These are phyloP conservation scores for Neostethus bicornis DNA, from an alignment of 2,797 vertebrate species.

Conservation along the genomic window DNA sequence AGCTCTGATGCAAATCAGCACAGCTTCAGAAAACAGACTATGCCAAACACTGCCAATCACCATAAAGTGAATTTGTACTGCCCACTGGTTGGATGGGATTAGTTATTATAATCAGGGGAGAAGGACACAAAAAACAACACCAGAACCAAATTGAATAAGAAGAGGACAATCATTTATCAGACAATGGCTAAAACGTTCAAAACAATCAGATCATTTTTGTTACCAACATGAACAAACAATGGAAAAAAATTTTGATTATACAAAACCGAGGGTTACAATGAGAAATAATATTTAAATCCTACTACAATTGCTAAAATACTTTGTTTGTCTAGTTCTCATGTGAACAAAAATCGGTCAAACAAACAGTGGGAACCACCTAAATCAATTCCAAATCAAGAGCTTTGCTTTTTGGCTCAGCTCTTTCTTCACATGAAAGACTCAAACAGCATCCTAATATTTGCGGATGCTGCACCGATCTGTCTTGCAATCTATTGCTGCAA, in stretches of 20 bases:
- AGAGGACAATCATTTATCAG: background rate
- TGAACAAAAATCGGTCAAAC: too few relatives aligned
- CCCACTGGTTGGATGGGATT: background rate
- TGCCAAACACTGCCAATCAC: background rate
- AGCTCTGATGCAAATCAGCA: background rate
- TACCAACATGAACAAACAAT: background rate
- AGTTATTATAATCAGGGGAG: background rate
- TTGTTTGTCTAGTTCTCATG: too few relatives aligned
- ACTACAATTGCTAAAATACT: too few relatives aligned
- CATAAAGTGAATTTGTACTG: background rate
- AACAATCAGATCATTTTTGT: background rate
- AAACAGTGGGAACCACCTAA: too few relatives aligned
- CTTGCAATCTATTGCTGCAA: too few relatives aligned
- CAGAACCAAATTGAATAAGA: background rate
- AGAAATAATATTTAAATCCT: too few relatives aligned
- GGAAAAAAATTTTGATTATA: background rate
- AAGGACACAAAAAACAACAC: background rate
- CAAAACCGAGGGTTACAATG: background rate
- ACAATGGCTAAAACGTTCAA: background rate
- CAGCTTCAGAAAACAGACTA: background rate
- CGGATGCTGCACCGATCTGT: too few relatives aligned
- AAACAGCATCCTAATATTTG: too few relatives aligned
- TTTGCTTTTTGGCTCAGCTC: too few relatives aligned
- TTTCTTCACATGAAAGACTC: too few relatives aligned
- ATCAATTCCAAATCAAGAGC: too few relatives aligned